These are phyloP conservation scores for Noctilio leporinus DNA, from an alignment of 2,113 vertebrate species.

Conservation along the genomic window DNA sequence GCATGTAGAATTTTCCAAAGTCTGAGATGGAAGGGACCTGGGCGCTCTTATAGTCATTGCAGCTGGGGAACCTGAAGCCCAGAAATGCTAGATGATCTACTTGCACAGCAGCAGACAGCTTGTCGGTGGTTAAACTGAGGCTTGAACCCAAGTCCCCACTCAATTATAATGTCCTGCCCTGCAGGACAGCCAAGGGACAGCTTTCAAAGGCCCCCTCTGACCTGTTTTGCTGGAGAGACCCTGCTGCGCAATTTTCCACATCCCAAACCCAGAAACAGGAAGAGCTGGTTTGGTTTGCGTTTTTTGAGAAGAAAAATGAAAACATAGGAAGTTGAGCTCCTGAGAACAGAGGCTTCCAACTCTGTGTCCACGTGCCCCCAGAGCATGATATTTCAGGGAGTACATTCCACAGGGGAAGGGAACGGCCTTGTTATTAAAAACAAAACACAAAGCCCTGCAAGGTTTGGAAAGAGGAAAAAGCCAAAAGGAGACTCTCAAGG, in stretches of 20 bases:
- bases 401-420: conserved; percentile 53
- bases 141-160: background rate
- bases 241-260: conserved; percentile 56
- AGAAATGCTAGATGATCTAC: background rate
- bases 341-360: conserved; percentile 59
- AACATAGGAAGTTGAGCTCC: conserved; percentile 56
- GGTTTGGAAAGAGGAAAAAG: conserved; percentile 47
- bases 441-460: conserved; percentile 45
- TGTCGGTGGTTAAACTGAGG: background rate
- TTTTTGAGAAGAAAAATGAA: conserved; percentile 68
- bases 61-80: background rate
- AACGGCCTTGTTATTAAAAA: conserved; percentile 39
- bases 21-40: background rate
- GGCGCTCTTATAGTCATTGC: background rate
- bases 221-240: conserved; percentile 19
- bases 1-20: background rate
- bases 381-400: conserved; percentile 49
- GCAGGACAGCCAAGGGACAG: conserved; percentile 9
- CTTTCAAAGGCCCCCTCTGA: conserved; percentile 25
- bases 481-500: conserved; percentile 19
- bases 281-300: conserved; percentile 48
- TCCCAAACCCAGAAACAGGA: conserved; percentile 61
- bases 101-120: background rate
- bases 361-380: background rate
- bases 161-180: background rate